Conservation (phyloP, 2,888 invertebrate genomes). For the Zhuqinia jingwanae region DNA sequence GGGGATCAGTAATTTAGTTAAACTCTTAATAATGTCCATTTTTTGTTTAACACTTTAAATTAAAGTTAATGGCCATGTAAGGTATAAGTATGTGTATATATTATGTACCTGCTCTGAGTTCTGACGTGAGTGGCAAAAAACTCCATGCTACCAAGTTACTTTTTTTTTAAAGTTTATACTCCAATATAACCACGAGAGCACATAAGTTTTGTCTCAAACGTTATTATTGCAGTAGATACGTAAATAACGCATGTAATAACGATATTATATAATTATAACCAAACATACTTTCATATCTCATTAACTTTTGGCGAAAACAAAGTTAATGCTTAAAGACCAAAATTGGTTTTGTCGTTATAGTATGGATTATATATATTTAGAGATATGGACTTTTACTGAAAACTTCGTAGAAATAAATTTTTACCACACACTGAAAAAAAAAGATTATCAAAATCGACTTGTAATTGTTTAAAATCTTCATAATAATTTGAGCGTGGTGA, state of each 20-base stretch:
- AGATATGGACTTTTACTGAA: neutral
- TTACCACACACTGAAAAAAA: slow-evolving; percentile 39
- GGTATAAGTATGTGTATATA: neutral
- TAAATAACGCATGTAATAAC: neutral
- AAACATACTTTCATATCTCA: slow-evolving; percentile 64
- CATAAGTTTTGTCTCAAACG: neutral
- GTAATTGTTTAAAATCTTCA: too few relatives aligned
- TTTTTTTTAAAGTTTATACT: neutral
- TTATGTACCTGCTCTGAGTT: slow-evolving; percentile 21
- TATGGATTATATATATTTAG: slow-evolving; percentile 1
- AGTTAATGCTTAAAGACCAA: slow-evolving; percentile 30
- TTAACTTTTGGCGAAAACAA: slow-evolving; percentile 64
- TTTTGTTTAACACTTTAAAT: slow-evolving; percentile 17
- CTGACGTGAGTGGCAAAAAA: slow-evolving; percentile 28
- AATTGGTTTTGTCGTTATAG: slow-evolving; percentile 16
- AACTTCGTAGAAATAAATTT: neutral
- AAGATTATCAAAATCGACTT: slow-evolving; percentile 36
- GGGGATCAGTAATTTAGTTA: slow-evolving; percentile 19
- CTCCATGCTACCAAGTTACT: neutral
- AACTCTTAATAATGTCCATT: slow-evolving; percentile 17
- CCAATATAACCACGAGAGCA: slow-evolving; percentile 8
- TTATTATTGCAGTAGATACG: neutral
- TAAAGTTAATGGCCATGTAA: slow-evolving; percentile 46
- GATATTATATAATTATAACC: neutral
- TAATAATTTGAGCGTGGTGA: neutral